These are phyloP conservation scores for Agriopis marginaria DNA, from an alignment of 2,888 invertebrate genomes.

Conservation along the genomic window DNA sequence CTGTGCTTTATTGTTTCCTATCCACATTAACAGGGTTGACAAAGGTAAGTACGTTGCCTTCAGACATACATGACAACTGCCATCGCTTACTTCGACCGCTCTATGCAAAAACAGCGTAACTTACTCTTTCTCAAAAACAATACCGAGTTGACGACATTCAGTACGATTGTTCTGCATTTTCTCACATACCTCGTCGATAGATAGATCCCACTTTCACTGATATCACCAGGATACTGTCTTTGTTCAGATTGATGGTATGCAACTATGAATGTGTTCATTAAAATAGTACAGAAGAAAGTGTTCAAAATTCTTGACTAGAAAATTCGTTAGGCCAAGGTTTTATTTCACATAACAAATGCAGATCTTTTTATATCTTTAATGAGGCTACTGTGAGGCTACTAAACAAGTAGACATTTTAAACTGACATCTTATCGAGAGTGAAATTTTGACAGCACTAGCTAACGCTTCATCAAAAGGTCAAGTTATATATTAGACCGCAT, in stretches of 20 bases:
- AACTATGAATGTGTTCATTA: neutral
- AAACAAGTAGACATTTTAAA: too few species aligned
- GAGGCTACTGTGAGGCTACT: too few species aligned
- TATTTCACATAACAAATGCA: too few species aligned
- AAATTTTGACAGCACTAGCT: too few species aligned
- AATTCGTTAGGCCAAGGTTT: neutral
- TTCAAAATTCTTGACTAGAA: neutral
- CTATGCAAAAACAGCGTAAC: slow-evolving; percentile 25
- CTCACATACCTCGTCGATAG: slow-evolving; percentile 46
- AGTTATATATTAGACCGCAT: too few species aligned
- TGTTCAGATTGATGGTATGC: slow-evolving; percentile 13
- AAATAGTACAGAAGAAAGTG: slow-evolving; percentile 28
- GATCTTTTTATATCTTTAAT: too few species aligned
- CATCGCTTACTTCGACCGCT: slow-evolving; percentile 7
- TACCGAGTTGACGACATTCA: slow-evolving; percentile 19
- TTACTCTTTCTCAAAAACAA: slow-evolving; percentile 35
- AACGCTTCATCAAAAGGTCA: too few species aligned
- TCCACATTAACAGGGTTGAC: too few species aligned
- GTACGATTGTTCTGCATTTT: slow-evolving; percentile 28
- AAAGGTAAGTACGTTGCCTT: too few species aligned
- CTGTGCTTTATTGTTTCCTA: too few species aligned
- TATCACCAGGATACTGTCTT: slow-evolving; percentile 43
- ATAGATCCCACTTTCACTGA: slow-evolving; percentile 61
- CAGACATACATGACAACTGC: neutral
- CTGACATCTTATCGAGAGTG: too few species aligned